Evolutionary conservation across 2,113 vertebrate species (phyloP).

Genomic region (Psilopsiagon aymara): DNA sequence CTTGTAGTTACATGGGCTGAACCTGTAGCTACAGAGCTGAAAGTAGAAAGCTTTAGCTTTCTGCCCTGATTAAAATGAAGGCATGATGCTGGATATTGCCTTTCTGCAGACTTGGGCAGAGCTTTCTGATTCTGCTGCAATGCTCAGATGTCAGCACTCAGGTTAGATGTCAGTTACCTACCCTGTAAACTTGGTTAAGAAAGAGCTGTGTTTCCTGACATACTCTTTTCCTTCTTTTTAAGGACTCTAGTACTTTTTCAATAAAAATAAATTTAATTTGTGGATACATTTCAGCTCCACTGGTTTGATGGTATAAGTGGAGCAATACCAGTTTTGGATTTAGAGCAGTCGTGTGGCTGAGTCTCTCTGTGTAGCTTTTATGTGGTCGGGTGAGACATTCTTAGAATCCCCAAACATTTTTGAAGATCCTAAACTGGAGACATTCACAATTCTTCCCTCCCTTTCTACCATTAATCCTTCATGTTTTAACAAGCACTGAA

Average conservation of each 20-base stretch:
- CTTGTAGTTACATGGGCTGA: background rate
- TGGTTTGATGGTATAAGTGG: conserved; percentile 75
- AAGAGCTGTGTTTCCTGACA: conserved; percentile 31
- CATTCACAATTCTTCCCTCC: conserved; percentile 75
- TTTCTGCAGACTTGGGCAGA: background rate
- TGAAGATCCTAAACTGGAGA: conserved; percentile 81
- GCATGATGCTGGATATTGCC: background rate
- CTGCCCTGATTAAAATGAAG: background rate
- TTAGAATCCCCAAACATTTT: conserved; percentile 79
- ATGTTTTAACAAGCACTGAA: conserved; percentile 78
- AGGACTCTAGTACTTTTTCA: conserved; percentile 77
- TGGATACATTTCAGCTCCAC: conserved; percentile 76
- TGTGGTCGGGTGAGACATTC: conserved; percentile 79
- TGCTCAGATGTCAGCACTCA: background rate
- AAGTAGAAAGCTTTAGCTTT: background rate
- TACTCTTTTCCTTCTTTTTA: conserved; percentile 60
- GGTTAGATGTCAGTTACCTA: conserved; percentile 41
- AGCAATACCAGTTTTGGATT: conserved; percentile 73
- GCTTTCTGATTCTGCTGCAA: background rate
- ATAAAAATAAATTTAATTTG: conserved; percentile 83
- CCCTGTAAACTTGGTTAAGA: background rate
- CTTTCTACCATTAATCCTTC: conserved; percentile 77
- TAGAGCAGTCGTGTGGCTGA: conserved; percentile 77
- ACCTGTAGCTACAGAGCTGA: background rate
- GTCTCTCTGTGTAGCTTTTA: conserved; percentile 73